Evolutionary conservation across 2,113 vertebrate genomes (phyloP).

Genomic region (Aepyceros melampus): DNA sequence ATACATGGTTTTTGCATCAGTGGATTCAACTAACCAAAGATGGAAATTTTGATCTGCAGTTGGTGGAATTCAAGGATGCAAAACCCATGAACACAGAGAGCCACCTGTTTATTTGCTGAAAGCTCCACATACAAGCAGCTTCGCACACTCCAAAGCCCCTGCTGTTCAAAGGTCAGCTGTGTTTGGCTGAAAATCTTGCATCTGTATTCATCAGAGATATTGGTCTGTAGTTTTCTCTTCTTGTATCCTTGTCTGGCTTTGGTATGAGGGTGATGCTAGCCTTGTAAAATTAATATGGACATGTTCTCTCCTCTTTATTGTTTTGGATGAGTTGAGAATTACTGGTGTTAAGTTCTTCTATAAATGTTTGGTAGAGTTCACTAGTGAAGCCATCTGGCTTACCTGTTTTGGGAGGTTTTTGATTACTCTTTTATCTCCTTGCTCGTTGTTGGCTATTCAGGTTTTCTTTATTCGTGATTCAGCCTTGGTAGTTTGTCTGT

Average conservation of each 20-base stretch:
- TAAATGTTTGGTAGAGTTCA: neutral
- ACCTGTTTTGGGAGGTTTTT: neutral
- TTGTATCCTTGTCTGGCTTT: neutral
- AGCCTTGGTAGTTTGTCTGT: neutral
- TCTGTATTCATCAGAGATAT: neutral
- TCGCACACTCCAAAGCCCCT: neutral
- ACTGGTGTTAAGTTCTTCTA: neutral
- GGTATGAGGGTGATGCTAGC: neutral
- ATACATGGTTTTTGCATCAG: neutral
- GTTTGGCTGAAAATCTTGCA: neutral
- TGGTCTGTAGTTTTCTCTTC: neutral
- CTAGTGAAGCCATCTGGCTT: neutral
- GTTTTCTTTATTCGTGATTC: neutral
- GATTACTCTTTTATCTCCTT: neutral
- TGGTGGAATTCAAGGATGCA: neutral
- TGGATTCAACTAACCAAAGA: neutral
- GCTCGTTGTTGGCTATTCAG: neutral
- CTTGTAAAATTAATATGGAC: neutral
- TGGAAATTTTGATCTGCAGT: neutral
- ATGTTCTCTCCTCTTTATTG: neutral
- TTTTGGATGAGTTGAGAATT: neutral
- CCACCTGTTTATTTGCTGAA: neutral
- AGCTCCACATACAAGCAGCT: neutral
- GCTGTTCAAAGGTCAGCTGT: neutral
- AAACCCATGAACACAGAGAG: neutral